Percentiles rank a stretch among this genome's conserved stretches.
phyloP scores from a whole-genome alignment of 1,140 invertebrate genomes.

The Drosophila kanapiae region DNA sequence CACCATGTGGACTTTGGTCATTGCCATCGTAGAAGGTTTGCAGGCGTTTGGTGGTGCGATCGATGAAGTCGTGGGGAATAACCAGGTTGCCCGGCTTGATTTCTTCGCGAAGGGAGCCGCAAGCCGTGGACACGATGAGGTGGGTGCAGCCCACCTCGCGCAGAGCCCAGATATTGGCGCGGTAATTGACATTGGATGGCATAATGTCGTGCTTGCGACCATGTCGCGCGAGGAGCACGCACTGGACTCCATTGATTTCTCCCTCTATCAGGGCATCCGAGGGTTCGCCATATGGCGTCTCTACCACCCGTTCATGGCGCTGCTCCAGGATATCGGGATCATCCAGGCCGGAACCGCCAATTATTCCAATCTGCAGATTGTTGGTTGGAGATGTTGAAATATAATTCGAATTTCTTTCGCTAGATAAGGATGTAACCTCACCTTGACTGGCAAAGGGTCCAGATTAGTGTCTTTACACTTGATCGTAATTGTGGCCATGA shows the following conservation, averaged over 20 bases:
- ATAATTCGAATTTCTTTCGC: neutral
- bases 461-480: constrained; percentile 78
- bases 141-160: constrained; percentile 95
- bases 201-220: constrained; percentile 93
- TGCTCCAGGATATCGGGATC: constrained; percentile 93
- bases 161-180: constrained; percentile 98
- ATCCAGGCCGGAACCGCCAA: constrained; percentile 97
- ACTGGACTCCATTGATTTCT: constrained; percentile 89
- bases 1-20: constrained; percentile 88
- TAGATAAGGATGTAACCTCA: constrained; percentile 18
- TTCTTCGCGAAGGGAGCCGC: constrained; percentile 95
- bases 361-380: constrained; percentile 93
- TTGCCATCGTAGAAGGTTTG: constrained; percentile 96
- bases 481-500: constrained; percentile 50
- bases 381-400: neutral
- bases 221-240: constrained; percentile 95
- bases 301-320: constrained; percentile 87
- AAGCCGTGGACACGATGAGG: constrained; percentile 89
- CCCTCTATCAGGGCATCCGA: constrained; percentile 93
- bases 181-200: constrained; percentile 94
- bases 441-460: constrained; percentile 75
- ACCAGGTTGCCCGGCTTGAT: constrained; percentile 96
- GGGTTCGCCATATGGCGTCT: constrained; percentile 94
- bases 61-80: constrained; percentile 97
- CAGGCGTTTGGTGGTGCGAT: constrained; percentile 91